Percentiles rank a stretch among this genome's conserved stretches.
Conservation (phyloP, 1,140 invertebrate genomes). For the Physella acuta region DNA sequence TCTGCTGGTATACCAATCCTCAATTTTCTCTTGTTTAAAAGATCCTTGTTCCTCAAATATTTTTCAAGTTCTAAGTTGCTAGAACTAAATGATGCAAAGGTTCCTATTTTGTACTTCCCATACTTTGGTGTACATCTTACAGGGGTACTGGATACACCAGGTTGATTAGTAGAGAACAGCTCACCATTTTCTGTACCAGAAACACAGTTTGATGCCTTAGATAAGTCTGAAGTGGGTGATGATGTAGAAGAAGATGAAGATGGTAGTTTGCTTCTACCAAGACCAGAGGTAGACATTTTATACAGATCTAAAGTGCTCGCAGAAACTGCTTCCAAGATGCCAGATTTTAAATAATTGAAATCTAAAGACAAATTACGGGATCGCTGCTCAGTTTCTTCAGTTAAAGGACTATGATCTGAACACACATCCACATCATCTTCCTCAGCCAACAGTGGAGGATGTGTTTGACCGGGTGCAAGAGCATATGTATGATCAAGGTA, state of each 20-base stretch:
- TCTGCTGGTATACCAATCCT: constrained; percentile 25
- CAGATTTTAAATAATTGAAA: constrained; percentile 30
- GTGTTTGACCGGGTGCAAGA: constrained; percentile 5
- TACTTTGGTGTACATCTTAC: constrained; percentile 28
- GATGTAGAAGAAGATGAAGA: constrained; percentile 19
- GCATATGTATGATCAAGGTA: constrained; percentile 28
- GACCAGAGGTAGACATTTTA: constrained; percentile 1
- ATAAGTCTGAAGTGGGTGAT: constrained; percentile 13
- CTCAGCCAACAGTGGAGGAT: neutral
- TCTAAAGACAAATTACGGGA: constrained; percentile 31
- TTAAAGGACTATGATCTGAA: constrained; percentile 20
- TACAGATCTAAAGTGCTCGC: constrained; percentile 21
- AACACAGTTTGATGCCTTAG: too few relatives aligned
- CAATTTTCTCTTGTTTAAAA: constrained; percentile 10
- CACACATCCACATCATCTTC: constrained; percentile 24
- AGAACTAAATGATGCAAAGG: constrained; percentile 50
- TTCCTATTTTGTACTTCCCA: constrained; percentile 51
- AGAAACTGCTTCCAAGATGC: constrained; percentile 20
- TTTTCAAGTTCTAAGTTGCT: constrained; percentile 31
- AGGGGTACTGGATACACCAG: neutral
- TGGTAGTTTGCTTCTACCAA: constrained; percentile 3
- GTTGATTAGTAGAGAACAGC: neutral
- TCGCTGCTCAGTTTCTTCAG: constrained; percentile 32
- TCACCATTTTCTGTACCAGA: neutral
- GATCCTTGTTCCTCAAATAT: constrained; percentile 6